These are phyloP conservation scores for Naso thynnoides DNA, from an alignment of 2,797 vertebrate species.

Conservation along the genomic window DNA sequence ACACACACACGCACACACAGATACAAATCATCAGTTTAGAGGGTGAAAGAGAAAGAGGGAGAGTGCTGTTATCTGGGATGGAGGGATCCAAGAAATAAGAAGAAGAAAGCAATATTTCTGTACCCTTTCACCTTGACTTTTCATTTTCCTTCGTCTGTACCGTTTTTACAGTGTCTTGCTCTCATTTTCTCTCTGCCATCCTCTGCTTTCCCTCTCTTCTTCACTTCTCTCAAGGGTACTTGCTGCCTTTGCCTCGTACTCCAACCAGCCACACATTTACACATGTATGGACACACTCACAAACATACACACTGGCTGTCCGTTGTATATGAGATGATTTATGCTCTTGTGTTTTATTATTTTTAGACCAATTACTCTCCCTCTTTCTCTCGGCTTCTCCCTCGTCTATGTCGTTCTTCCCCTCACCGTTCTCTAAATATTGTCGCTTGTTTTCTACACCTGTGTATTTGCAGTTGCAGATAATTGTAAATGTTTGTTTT, in stretches of 20 bases:
- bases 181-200: slow-evolving; percentile 22
- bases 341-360: slow-evolving; percentile 69
- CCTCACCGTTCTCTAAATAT: slow-evolving; percentile 24
- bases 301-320: slow-evolving; percentile 47
- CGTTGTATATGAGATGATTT: slow-evolving; percentile 66
- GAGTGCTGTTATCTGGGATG: slow-evolving; percentile 15
- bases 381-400: slow-evolving; percentile 28
- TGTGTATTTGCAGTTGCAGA: slow-evolving; percentile 35
- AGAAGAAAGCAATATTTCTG: background rate
- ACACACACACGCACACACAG: slow-evolving; percentile 18
- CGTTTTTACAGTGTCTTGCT: slow-evolving; percentile 19
- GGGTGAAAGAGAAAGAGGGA: background rate
- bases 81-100: slow-evolving; percentile 28
- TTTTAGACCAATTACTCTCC: slow-evolving; percentile 69
- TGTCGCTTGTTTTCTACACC: slow-evolving; percentile 9
- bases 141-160: slow-evolving; percentile 9
- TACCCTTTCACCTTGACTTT: slow-evolving; percentile 33
- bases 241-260: slow-evolving; percentile 33
- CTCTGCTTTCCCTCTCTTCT: slow-evolving; percentile 20
- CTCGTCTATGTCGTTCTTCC: slow-evolving; percentile 15
- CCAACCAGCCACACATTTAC: slow-evolving; percentile 11
- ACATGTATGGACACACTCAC: slow-evolving; percentile 22
- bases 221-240: slow-evolving; percentile 57
- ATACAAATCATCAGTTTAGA: slow-evolving; percentile 31
- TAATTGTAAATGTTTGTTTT: slow-evolving; percentile 42